These are phyloP conservation scores for Ephestia elutella DNA, from an alignment of 1,140 invertebrate genomes.

Conservation along the genomic window DNA sequence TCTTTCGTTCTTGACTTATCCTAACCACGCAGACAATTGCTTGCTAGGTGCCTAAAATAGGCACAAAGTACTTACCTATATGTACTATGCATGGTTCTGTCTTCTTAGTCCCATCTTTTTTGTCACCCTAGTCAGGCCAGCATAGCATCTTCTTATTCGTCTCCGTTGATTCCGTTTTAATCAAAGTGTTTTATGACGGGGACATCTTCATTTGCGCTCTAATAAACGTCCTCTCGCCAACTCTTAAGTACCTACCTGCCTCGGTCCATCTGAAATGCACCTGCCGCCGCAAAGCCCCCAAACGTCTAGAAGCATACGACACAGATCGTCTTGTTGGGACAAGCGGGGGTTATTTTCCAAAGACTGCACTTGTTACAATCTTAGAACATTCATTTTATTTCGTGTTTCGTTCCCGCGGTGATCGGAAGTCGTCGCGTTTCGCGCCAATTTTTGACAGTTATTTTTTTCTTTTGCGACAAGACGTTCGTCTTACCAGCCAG, in stretches of 20 bases:
- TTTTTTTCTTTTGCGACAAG: conserved; percentile 25
- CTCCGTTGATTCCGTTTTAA: too few species aligned
- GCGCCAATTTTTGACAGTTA: conserved; percentile 45
- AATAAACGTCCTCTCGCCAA: conserved; percentile 35
- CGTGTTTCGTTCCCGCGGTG: conserved; percentile 46
- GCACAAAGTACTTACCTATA: too few species aligned
- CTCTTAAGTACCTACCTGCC: conserved; percentile 18
- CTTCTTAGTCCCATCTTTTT: too few species aligned
- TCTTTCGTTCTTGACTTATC: too few species aligned
- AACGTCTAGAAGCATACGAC: conserved; percentile 24
- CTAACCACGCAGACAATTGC: too few species aligned
- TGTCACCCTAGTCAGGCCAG: too few species aligned
- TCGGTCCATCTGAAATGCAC: conserved; percentile 13
- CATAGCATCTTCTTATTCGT: too few species aligned
- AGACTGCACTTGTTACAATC: conserved; percentile 62
- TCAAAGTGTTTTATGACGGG: background rate
- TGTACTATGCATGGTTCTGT: too few species aligned
- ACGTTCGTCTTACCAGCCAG: conserved; percentile 1
- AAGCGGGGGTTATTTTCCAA: conserved; percentile 66
- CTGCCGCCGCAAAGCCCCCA: conserved; percentile 26
- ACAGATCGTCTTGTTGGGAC: conserved; percentile 18
- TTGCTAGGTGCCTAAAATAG: too few species aligned
- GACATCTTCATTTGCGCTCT: conserved; percentile 44
- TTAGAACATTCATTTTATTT: conserved; percentile 55
- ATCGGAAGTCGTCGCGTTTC: conserved; percentile 46